phyloP scores from a whole-genome alignment of 2,113 vertebrate species.

The Apteryx mantelli region DNA sequence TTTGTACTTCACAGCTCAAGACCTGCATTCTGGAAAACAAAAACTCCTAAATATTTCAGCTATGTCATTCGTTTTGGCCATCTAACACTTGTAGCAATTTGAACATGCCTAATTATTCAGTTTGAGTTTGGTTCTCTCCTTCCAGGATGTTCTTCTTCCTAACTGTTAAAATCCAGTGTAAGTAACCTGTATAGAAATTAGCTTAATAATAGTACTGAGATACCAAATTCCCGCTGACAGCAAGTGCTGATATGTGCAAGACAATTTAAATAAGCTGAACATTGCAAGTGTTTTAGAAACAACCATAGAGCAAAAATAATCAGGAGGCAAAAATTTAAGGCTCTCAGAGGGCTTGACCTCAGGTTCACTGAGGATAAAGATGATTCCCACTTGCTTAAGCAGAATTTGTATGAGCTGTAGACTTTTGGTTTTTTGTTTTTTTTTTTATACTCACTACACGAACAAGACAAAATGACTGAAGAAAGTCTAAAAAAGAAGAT shows the following conservation, averaged over 20 bases:
- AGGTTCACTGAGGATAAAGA: slow-evolving; percentile 2
- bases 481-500: not conserved
- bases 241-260: not conserved
- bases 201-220: not conserved
- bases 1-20: not conserved
- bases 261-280: not conserved
- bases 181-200: not conserved
- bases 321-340: not conserved
- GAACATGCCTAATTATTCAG: not conserved
- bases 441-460: not conserved
- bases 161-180: not conserved
- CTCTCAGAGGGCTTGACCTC: not conserved
- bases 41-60: accelerated
- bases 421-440: not conserved
- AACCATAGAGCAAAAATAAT: not conserved
- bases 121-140: not conserved
- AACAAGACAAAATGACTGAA: not conserved
- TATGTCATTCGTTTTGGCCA: not conserved
- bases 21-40: not conserved
- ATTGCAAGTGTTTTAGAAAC: not conserved
- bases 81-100: not conserved
- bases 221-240: not conserved
- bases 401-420: not conserved
- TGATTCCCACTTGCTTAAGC: slow-evolving; percentile 1
- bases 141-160: not conserved